A percentile compares a stretch with the other conserved stretches of the same genome.
These are phyloP conservation scores for Cettia cetti DNA, from an alignment of 2,113 vertebrate species.

Conservation along the genomic window DNA sequence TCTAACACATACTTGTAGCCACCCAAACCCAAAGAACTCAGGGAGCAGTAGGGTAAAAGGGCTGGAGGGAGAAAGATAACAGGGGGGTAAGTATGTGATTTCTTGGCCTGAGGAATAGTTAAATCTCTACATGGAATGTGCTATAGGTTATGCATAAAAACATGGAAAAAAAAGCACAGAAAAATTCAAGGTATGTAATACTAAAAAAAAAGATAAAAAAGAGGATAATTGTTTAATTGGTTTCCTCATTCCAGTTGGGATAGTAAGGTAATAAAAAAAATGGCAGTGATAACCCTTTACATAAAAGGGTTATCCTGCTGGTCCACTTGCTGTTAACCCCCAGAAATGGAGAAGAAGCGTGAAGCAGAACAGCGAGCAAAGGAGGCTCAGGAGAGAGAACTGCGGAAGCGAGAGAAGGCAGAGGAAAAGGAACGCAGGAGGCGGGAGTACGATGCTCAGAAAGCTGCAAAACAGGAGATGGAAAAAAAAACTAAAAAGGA, in stretches of 20 bases:
- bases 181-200: background rate
- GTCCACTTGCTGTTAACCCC: background rate
- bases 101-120: background rate
- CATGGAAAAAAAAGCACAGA: background rate
- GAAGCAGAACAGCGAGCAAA: slow-evolving; percentile 87
- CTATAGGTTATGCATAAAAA: background rate
- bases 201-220: fast-evolving
- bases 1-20: background rate
- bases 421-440: slow-evolving; percentile 93
- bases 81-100: background rate
- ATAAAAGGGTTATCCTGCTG: background rate
- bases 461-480: slow-evolving; percentile 81
- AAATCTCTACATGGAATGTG: background rate
- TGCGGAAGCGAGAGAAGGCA: slow-evolving; percentile 89
- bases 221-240: background rate
- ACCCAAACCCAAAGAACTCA: background rate
- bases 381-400: slow-evolving; percentile 87
- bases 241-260: background rate
- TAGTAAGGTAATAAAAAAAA: background rate
- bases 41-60: background rate
- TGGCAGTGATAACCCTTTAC: background rate
- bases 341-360: slow-evolving; percentile 89
- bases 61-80: background rate
- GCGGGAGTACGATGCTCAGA: slow-evolving; percentile 88
- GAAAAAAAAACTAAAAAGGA: slow-evolving; percentile 86